Evolutionary conservation across 2,888 invertebrate genomes (phyloP), one percentile per base, ranked within the genome.

Genomic region (Cephonodes hylas): DNA sequence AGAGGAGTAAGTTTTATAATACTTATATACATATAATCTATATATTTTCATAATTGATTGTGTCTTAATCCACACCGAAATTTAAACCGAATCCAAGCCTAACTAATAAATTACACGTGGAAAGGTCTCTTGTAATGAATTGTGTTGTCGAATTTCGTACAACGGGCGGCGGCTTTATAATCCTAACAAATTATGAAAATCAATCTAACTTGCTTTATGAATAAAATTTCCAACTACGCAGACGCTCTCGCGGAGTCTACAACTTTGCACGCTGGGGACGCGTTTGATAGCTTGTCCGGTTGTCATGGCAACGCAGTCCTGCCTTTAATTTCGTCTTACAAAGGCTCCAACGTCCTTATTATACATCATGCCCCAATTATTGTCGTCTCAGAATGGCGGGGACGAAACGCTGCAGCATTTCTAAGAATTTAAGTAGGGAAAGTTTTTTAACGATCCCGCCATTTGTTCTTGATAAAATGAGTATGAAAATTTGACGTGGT

Each of bases 361-460:
- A 80, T 80, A 81, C 80, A 81, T 83, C 83, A 83, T 77, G 83
- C 79, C 80, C 80, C 82, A 84, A 83, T 84, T 83, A 84, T 83
- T 76, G 73, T 74, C 76, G 76, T 79, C 75, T 76, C 74, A 70
- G 73, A 74, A 80, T 76, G 72, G 70, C 66, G 71, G 70, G 70
- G 65, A 71, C 71, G 75, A 75, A 72, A 64, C 70, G 63, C 63
- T 63, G 64, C 64, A 38, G 59, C 31, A 38, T 48, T 59, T 48
- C 46, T 38, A 46, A 53, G 60, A 38, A 53, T 60, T 60, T 42
- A 42, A 60, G 48, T 53, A 42, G 60, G 60, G 8, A 42, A 59
- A 59, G 59, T 42, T 60, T 60, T 31, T 65, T 56, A 56, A 63
- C 57, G 60, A 58, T 67, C 67, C 1, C 15, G 5, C 42, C 48